Percentiles rank a stretch among this genome's conserved stretches.
These are phyloP conservation scores for Cheirogaleus medius DNA, from an alignment of 2,113 vertebrate species.

Conservation along the genomic window DNA sequence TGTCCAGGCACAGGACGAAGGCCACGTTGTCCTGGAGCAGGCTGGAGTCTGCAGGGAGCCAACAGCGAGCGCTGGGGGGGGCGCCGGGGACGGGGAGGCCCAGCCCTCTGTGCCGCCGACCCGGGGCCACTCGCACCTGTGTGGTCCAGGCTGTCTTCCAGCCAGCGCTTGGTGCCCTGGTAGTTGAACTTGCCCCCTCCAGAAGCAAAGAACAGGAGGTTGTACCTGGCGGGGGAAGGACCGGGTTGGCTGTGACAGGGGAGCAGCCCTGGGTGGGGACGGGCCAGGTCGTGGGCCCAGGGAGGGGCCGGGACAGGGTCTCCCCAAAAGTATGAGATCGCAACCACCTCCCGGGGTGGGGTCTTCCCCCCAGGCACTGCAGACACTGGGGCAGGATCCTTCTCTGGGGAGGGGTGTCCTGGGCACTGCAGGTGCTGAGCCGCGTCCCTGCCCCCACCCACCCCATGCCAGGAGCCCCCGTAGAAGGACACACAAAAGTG, in stretches of 20 bases:
- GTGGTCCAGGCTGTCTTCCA: slow-evolving; percentile 98
- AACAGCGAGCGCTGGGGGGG: accelerated
- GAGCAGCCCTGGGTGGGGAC: accelerated
- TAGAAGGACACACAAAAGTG: neutral
- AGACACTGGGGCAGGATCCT: neutral
- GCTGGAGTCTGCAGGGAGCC: slow-evolving; percentile 90
- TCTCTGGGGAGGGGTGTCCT: accelerated
- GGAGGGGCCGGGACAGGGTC: neutral
- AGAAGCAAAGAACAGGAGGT: slow-evolving; percentile 97
- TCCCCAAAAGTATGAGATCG: too few relatives aligned
- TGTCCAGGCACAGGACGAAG: slow-evolving; percentile 97
- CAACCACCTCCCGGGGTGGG: neutral
- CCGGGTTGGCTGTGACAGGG: neutral
- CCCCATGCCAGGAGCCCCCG: neutral
- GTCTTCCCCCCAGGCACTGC: neutral
- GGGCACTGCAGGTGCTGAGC: neutral
- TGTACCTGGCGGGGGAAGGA: slow-evolving; percentile 87
- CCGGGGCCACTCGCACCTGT: slow-evolving; percentile 86
- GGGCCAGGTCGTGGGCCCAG: neutral
- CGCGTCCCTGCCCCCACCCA: accelerated
- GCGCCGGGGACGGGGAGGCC: accelerated
- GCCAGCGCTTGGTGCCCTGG: slow-evolving; percentile 98
- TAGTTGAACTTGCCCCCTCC: slow-evolving; percentile 99
- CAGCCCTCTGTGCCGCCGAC: too few relatives aligned
- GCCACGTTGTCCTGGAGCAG: slow-evolving; percentile 99